Evolutionary conservation across 2,888 invertebrate species (phyloP).

Genomic region (Catonia carolina): DNA sequence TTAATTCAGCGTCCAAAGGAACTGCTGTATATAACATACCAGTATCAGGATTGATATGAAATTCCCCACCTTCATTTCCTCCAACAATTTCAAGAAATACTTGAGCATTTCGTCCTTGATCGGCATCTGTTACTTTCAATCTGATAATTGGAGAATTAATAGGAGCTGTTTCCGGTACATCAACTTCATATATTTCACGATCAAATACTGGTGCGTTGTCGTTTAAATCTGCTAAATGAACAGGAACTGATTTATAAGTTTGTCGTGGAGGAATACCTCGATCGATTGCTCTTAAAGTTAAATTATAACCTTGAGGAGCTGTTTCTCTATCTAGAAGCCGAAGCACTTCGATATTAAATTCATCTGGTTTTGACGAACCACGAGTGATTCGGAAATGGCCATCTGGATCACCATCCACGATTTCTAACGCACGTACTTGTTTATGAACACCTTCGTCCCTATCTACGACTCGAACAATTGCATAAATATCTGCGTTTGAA

Average conservation of each 20-base stretch:
- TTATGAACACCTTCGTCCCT: constrained; percentile 80
- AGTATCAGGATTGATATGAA: constrained; percentile 76
- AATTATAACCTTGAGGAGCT: constrained; percentile 74
- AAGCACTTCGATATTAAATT: constrained; percentile 73
- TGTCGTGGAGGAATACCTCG: constrained; percentile 70
- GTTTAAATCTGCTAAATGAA: constrained; percentile 71
- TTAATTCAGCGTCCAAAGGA: constrained; percentile 74
- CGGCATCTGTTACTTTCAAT: constrained; percentile 78
- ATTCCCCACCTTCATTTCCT: constrained; percentile 85
- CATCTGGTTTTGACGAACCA: constrained; percentile 47
- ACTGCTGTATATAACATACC: constrained; percentile 84
- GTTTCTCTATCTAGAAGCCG: constrained; percentile 70
- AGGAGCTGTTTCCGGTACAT: constrained; percentile 82
- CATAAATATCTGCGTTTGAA: constrained; percentile 77
- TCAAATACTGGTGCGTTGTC: constrained; percentile 85
- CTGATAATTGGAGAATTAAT: constrained; percentile 81
- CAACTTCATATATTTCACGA: constrained; percentile 78
- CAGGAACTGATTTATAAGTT: constrained; percentile 72
- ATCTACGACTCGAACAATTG: constrained; percentile 79
- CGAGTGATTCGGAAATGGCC: constrained; percentile 75
- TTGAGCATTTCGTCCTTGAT: constrained; percentile 74
- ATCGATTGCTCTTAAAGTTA: constrained; percentile 80
- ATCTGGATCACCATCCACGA: constrained; percentile 84
- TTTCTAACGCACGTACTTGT: constrained; percentile 69
- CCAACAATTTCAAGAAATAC: constrained; percentile 84